Conservation (phyloP, 2,888 invertebrate species). For the Anodontia alba region DNA sequence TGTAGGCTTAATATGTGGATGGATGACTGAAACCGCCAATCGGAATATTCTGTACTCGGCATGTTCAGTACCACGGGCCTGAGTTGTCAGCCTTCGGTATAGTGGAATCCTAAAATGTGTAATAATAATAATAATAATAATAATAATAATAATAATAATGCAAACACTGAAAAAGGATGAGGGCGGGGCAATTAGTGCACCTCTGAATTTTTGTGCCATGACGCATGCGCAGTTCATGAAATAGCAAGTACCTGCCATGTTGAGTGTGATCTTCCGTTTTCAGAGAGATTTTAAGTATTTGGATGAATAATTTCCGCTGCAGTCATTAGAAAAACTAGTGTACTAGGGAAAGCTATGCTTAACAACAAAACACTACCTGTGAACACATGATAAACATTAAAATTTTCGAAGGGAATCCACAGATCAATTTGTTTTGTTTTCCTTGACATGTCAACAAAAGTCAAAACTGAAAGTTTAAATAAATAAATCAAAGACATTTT, state of each 20-base stretch:
- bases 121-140: constrained; percentile 4
- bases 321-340: neutral
- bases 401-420: neutral
- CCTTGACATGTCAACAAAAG: neutral
- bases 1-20: too few species aligned
- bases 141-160: constrained; percentile 4
- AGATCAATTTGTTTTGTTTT: neutral
- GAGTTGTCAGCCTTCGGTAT: too few species aligned
- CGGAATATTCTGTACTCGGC: too few species aligned
- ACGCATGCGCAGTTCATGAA: constrained; percentile 65
- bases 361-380: neutral
- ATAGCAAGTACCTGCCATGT: constrained; percentile 58
- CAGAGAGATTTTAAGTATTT: neutral
- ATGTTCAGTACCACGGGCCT: too few species aligned
- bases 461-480: too few species aligned
- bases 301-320: constrained; percentile 8
- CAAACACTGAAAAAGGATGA: neutral
- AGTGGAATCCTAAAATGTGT: too few species aligned
- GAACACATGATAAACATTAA: neutral
- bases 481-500: too few species aligned
- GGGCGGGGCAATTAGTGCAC: constrained; percentile 4
- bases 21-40: too few species aligned
- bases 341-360: neutral
- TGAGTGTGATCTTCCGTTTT: constrained; percentile 32
- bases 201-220: constrained; percentile 43